phyloP scores from a whole-genome alignment of 2,797 vertebrate species.

The Choloepus didactylus region DNA sequence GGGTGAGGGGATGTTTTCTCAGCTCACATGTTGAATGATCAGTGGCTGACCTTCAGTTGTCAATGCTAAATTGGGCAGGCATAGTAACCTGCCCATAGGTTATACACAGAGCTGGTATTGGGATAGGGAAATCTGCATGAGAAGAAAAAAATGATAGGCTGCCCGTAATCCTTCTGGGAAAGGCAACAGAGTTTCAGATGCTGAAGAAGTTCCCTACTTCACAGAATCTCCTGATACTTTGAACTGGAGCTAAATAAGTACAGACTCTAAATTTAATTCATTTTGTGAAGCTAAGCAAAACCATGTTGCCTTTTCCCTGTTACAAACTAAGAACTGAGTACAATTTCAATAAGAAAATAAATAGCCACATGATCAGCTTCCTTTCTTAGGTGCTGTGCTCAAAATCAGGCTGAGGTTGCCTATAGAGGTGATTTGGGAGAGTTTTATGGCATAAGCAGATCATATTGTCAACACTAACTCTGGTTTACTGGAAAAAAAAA shows the following conservation, averaged over 20 bases:
- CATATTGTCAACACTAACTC: background rate
- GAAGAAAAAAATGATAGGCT: background rate
- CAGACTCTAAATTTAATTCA: background rate
- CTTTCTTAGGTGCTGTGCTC: background rate
- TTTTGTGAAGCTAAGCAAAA: constrained; percentile 25
- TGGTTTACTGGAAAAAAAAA: background rate
- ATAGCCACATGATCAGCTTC: background rate
- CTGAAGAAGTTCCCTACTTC: background rate
- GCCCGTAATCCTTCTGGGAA: background rate
- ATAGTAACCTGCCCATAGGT: background rate
- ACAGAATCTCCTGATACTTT: background rate
- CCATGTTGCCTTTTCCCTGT: background rate
- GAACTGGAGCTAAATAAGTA: background rate
- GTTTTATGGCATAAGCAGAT: accelerated
- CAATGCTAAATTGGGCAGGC: constrained; percentile 1
- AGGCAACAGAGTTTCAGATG: background rate
- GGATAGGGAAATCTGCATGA: background rate
- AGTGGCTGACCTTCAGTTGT: background rate
- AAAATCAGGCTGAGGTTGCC: background rate
- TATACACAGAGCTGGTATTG: constrained; percentile 30
- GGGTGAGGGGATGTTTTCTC: background rate
- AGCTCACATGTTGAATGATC: background rate
- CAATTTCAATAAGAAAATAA: background rate
- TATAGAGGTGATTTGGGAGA: background rate
- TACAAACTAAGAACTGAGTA: background rate